Conservation (phyloP, 2,888 invertebrate genomes). For the Folsomia manolachei region DNA sequence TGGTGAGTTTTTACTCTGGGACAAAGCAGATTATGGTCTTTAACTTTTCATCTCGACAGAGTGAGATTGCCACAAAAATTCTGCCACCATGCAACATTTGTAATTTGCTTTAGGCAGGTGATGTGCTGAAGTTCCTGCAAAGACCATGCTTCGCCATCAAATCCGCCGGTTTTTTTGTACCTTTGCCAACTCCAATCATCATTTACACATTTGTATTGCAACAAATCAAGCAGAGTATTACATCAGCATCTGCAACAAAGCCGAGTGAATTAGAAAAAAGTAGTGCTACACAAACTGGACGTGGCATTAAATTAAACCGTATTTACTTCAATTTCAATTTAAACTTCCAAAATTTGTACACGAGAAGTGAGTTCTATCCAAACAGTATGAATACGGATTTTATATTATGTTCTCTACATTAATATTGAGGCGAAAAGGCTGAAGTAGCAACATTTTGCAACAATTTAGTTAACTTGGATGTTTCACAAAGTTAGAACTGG, state of each 20-base stretch:
- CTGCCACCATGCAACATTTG: neutral
- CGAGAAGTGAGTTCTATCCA: too few species aligned
- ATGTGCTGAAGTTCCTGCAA: neutral
- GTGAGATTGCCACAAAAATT: neutral
- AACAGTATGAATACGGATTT: too few species aligned
- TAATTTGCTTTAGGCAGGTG: neutral
- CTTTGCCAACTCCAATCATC: neutral
- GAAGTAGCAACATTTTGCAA: neutral
- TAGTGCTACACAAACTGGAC: too few species aligned
- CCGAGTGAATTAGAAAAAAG: too few species aligned
- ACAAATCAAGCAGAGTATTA: too few species aligned
- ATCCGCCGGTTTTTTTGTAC: neutral
- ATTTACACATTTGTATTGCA: neutral
- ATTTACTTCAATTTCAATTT: neutral
- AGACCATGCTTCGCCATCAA: too few species aligned
- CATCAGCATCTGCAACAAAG: too few species aligned
- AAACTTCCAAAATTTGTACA: neutral
- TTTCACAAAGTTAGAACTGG: too few species aligned
- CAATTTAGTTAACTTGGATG: too few species aligned
- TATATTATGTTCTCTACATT: too few species aligned
- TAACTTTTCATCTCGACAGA: conserved; percentile 4
- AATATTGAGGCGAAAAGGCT: neutral
- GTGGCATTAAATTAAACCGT: neutral
- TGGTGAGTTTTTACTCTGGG: neutral
- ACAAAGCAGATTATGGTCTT: conserved; percentile 1